Conservation (phyloP, 2,113 vertebrate species). For the Gadus macrocephalus region DNA sequence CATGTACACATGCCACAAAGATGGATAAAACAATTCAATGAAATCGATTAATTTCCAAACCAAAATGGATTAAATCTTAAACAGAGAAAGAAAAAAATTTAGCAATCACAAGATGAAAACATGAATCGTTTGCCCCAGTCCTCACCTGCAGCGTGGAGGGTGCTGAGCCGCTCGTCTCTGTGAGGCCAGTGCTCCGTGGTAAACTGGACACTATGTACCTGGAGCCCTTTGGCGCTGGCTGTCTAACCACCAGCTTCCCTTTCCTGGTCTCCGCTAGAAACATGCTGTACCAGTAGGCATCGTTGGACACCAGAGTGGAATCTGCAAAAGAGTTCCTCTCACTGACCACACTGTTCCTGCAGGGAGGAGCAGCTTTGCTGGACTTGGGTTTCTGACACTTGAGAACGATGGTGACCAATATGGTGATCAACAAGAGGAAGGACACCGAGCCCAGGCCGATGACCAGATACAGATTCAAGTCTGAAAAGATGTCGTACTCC, state of each 20-base stretch:
- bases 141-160: slow-evolving; percentile 22
- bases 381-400: slow-evolving; percentile 51
- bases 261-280: slow-evolving; percentile 50
- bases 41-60: too few relatives aligned
- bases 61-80: too few relatives aligned
- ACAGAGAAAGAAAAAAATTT: background rate
- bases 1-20: too few relatives aligned
- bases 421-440: slow-evolving; percentile 72
- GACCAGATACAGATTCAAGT: slow-evolving; percentile 60
- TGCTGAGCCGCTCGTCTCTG: slow-evolving; percentile 46
- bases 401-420: slow-evolving; percentile 58
- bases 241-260: slow-evolving; percentile 48
- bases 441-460: slow-evolving; percentile 77
- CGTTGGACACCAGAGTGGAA: slow-evolving; percentile 47
- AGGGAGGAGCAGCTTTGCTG: slow-evolving; percentile 39
- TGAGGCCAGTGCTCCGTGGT: slow-evolving; percentile 46
- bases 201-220: slow-evolving; percentile 49
- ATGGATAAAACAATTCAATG: too few relatives aligned
- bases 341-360: slow-evolving; percentile 48
- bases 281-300: slow-evolving; percentile 50
- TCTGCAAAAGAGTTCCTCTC: slow-evolving; percentile 46
- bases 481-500: slow-evolving; percentile 61
- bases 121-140: too few relatives aligned
- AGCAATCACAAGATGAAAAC: slow-evolving; percentile 10
- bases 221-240: slow-evolving; percentile 43